Conservation (phyloP, 2,888 invertebrate species). For the Melanostoma mellinum region DNA sequence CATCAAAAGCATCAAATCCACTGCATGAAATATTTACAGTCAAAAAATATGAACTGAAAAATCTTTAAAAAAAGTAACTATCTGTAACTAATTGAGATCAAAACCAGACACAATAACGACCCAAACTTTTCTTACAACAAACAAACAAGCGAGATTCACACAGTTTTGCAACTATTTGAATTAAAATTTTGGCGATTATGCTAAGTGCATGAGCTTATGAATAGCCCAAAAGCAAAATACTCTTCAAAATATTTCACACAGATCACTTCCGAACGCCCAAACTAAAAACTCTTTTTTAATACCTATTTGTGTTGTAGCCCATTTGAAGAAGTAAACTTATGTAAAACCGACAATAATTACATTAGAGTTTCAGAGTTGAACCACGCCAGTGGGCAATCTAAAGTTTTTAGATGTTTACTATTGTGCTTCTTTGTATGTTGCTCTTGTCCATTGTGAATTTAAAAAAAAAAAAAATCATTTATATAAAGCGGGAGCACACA, state of each 20-base stretch:
- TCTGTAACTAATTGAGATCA: background rate
- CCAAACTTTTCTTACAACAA: background rate
- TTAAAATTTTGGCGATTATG: constrained; percentile 6
- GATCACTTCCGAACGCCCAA: constrained; percentile 16
- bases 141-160: background rate
- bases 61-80: too few relatives aligned
- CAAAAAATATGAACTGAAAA: too few relatives aligned
- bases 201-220: background rate
- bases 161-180: background rate
- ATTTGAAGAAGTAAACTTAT: constrained; percentile 49
- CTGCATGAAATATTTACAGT: too few relatives aligned
- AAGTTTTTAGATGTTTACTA: constrained; percentile 68
- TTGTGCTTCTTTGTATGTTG: constrained; percentile 54
- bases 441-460: constrained; percentile 40
- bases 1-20: too few relatives aligned
- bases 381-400: constrained; percentile 71
- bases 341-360: constrained; percentile 69
- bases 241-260: constrained; percentile 20
- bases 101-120: background rate
- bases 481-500: constrained; percentile 46
- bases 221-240: background rate
- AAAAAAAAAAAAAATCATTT: constrained; percentile 10
- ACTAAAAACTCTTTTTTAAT: constrained; percentile 16
- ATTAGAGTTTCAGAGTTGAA: constrained; percentile 69
- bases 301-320: constrained; percentile 31